A percentile compares a stretch with the other conserved stretches of the same genome.
phyloP scores from a whole-genome alignment of 2,797 vertebrate genomes.

The Ficedula albicollis region DNA sequence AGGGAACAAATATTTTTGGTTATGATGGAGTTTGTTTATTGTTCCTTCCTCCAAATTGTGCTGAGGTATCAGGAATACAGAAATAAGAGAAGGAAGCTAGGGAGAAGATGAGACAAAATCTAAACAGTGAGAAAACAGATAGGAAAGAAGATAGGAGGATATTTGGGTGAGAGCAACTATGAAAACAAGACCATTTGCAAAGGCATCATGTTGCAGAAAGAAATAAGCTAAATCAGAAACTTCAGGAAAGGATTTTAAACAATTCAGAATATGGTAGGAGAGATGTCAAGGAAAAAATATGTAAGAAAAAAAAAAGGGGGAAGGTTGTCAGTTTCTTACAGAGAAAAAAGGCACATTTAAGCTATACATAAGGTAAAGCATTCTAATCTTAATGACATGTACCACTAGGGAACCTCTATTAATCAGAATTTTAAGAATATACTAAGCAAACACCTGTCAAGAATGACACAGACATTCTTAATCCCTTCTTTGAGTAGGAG shows the following conservation, averaged over 20 bases:
- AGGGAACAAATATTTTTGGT: background rate
- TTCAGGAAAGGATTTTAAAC: background rate
- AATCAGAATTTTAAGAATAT: conserved; percentile 22
- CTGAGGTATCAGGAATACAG: background rate
- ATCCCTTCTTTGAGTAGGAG: conserved; percentile 38
- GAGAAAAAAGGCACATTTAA: background rate
- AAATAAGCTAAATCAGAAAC: background rate
- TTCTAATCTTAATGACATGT: background rate
- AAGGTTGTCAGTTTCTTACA: background rate
- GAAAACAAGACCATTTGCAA: background rate
- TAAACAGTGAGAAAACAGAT: background rate
- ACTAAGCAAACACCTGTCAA: conserved; percentile 20
- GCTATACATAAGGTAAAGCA: background rate
- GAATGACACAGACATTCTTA: conserved; percentile 7
- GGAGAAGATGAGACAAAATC: background rate
- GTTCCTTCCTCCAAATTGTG: background rate
- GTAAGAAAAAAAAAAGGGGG: background rate
- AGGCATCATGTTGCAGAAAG: background rate
- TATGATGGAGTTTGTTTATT: background rate
- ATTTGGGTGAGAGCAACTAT: background rate
- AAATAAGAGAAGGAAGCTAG: background rate
- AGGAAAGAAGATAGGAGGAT: background rate
- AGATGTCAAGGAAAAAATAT: background rate
- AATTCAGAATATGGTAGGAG: background rate
- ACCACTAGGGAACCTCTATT: background rate